phyloP scores from a whole-genome alignment of 2,797 vertebrate genomes.

The Alcedo atthis region DNA sequence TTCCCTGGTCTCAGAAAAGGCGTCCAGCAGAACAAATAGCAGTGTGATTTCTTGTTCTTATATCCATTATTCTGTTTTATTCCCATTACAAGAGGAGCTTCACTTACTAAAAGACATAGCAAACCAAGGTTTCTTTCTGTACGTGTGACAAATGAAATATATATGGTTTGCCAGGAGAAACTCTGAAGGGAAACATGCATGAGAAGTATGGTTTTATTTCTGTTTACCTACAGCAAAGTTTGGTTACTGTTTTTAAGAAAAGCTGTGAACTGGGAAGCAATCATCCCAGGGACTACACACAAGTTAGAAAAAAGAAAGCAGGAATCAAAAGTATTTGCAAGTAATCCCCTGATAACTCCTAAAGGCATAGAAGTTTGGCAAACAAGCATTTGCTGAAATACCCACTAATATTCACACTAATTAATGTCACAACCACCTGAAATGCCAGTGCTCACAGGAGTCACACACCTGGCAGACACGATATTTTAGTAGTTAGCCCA shows the following conservation, averaged over 20 bases:
- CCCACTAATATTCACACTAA: not conserved
- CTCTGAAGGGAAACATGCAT: not conserved
- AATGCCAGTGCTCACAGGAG: not conserved
- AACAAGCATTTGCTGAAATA: conserved; percentile 16
- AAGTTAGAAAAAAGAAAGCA: not conserved
- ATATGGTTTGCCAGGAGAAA: not conserved
- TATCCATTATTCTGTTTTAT: not conserved
- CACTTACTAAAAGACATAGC: not conserved
- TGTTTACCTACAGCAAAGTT: not conserved
- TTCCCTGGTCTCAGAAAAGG: conserved; percentile 19
- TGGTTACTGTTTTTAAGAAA: not conserved
- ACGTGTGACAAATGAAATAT: not conserved
- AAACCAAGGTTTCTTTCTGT: not conserved
- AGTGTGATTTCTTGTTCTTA: not conserved
- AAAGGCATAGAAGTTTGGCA: not conserved
- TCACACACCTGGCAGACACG: not conserved
- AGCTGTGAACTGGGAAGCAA: not conserved
- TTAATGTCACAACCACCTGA: not conserved
- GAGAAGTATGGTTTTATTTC: not conserved
- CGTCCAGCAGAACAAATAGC: not conserved
- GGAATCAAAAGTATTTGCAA: not conserved
- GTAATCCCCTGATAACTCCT: not conserved
- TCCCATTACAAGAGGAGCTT: not conserved
- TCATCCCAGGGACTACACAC: not conserved
- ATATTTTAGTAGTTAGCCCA: not conserved